Evolutionary conservation across 2,888 invertebrate genomes (phyloP), one percentile per base, ranked within the genome.

Genomic region (Lepetodrilus schrolli): DNA sequence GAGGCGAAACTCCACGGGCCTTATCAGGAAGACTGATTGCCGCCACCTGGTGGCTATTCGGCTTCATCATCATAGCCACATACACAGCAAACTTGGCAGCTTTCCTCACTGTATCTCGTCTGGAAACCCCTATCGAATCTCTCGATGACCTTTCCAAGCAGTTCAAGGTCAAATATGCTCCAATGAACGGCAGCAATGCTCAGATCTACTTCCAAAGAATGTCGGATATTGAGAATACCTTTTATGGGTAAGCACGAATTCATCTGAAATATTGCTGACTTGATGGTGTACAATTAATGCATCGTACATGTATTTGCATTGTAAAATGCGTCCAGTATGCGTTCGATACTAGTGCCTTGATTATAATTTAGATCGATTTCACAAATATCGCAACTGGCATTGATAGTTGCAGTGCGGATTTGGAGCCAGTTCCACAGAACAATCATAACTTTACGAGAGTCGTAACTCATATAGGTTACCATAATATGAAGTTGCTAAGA

Each of bases 11-110:
- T 2, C 89, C 89, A 0, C 97, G 97, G 90, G 98, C 98, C 90
- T 92, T 99, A 0, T 98, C 98, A 0, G 98, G 98, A 0, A 93
- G 98, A 68, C 92, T 99, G 10, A 95, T 99, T 0, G 98, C 98
- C 0, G 98, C 98, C 1, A 98, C 98, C 0, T 98, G 98, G 98
- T 99, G 99, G 99, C 92, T 99, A 26, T 99, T 99, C 91, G 98
- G 98, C 0, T 99, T 99, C 91, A 98, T 99, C 89, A 97, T 99
- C 81, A 98, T 99, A 88, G 99, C 99, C 2, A 98, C 98, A 0
- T 99, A 99, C 91, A 99, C 99, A 0, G 99, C 99, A 0, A 99
- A 99, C 91, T 92, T 99, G 87, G 99, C 99, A 1, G 99, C 99
- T 0, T 99, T 98, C 90, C 92, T 99, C 74, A 99, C 99, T 1